Conservation (phyloP, 2,888 invertebrate genomes). For the Belgica antarctica region DNA sequence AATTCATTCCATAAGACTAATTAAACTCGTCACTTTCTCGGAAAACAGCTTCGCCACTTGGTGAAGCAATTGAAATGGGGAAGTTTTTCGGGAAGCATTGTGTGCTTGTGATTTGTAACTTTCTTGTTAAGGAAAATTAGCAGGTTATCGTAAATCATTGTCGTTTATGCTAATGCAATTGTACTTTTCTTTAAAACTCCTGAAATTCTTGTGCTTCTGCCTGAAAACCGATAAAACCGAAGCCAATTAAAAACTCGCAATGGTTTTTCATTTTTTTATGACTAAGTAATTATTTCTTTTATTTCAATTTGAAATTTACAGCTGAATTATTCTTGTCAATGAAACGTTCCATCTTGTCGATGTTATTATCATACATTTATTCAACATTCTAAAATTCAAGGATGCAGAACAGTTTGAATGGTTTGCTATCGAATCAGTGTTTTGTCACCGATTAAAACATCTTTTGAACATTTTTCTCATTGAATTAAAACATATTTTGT, state of each 20-base stretch:
- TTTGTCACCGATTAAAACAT: constrained; percentile 14
- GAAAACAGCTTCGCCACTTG: no score
- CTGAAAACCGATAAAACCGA: background rate
- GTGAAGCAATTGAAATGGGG: no score
- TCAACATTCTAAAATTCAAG: constrained; percentile 7
- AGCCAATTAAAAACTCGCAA: background rate
- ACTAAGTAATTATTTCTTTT: constrained; percentile 20
- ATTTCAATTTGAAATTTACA: constrained; percentile 14
- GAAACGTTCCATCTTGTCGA: no score
- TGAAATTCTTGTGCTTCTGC: background rate
- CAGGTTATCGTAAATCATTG: no score
- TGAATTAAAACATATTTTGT: background rate
- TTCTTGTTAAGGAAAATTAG: no score
- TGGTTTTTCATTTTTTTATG: background rate
- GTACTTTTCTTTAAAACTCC: no score
- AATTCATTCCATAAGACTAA: no score
- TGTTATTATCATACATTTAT: constrained; percentile 5
- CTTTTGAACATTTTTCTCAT: background rate
- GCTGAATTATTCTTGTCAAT: background rate
- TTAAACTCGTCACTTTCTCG: no score
- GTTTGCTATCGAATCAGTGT: no score
- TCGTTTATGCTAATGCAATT: no score
- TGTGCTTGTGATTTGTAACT: no score
- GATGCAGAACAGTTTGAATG: constrained; percentile 6
- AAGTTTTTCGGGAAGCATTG: no score